Base-by-base conservation (phyloP, 2,888 invertebrate genomes). In the Bimastos eiseni region DNA sequence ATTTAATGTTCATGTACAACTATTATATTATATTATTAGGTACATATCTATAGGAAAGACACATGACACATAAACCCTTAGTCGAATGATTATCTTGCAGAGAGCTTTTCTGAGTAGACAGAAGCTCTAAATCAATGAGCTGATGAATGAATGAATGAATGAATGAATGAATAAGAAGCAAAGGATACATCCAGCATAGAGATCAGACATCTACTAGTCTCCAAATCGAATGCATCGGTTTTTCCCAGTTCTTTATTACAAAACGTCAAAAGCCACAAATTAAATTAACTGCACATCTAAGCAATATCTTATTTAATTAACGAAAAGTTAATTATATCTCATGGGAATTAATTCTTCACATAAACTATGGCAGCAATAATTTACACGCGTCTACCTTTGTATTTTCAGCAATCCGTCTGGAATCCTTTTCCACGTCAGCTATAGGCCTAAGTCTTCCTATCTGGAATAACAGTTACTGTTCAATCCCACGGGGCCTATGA, bases 121-220 rank as follows among this genome's bases (percentile, higher is more conserved):
- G n/a, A 70, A 11, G n/a, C 30, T 70, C 30, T n/a, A n/a, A n/a
- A n/a, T n/a, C 3, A 24, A 24, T 24, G 13, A 17, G 4, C 8
- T 6, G 17, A 11, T 11, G 55, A 55, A 30, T 55, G 55, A 55
- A n/a, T 70, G n/a, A 70, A 70, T 70, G n/a, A 70, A n/a, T 70
- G 70, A 70, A 70, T 11, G 70, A 70, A n/a, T 70, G n/a, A 70
- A 13, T 11, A 70, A 30, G 8, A 70, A 70, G 70, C n/a, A 55
- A 92, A 91, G 94, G 95, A 94, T 94, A 96, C 96, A 95, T 98
- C 98, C 95, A 98, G 95, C 97, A 98, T 97, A 0, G 98, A 98
- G 37, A 98, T 96, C 97, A 98, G 97, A 93, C 98, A 97, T 92
- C 98, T 96, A 94, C 98, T 98, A 2, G 98, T 97, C 92, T 98